Conservation (phyloP, 2,113 vertebrate genomes). For the Ptyas mucosa region DNA sequence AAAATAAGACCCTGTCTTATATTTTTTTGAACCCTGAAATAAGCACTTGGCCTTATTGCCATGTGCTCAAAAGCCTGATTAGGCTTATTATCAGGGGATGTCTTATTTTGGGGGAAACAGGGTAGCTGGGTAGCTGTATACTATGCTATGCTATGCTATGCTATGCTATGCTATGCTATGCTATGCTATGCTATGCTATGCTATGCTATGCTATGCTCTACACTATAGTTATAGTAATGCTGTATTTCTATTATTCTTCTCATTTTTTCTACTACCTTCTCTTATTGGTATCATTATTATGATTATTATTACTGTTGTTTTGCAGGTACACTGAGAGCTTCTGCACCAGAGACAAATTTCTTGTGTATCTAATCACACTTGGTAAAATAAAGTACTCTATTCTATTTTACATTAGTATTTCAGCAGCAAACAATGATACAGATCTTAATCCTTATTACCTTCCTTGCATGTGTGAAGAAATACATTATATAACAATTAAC, state of each 20-base stretch:
- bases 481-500: not conserved
- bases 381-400: not conserved
- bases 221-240: not conserved
- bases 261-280: not conserved
- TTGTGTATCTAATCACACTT: not conserved
- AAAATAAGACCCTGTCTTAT: too few relatives aligned
- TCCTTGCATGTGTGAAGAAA: not conserved
- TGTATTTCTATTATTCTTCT: not conserved
- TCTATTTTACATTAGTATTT: slow-evolving; percentile 13
- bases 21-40: too few relatives aligned
- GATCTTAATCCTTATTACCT: slow-evolving; percentile 6
- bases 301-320: not conserved
- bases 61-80: too few relatives aligned
- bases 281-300: not conserved
- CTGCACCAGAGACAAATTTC: not conserved
- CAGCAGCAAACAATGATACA: not conserved
- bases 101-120: too few relatives aligned
- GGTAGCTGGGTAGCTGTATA: too few relatives aligned
- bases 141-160: too few relatives aligned
- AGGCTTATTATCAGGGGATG: too few relatives aligned
- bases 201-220: not conserved
- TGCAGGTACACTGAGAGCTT: not conserved
- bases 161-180: too few relatives aligned
- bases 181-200: too few relatives aligned
- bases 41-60: too few relatives aligned